A percentile compares a stretch with the other conserved stretches of the same genome.
Evolutionary conservation across 37 sponge, comb jelly and placozoan genomes (phyloP).

Genomic region (Tethya wilhelma): DNA sequence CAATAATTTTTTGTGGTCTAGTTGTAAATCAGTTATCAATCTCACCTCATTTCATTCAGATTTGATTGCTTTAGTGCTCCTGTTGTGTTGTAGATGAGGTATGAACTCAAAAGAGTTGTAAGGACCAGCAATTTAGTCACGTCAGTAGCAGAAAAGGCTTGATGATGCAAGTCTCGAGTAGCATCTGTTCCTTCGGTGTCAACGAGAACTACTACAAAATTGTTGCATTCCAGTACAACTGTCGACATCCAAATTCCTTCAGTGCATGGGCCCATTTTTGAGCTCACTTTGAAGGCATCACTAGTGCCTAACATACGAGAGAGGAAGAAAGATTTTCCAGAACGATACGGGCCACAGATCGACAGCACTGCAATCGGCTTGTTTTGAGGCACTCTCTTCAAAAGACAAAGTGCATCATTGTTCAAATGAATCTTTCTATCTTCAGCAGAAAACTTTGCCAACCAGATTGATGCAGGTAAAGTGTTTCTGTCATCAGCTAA

Average conservation of each 20-base stretch:
- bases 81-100: constrained; percentile 26
- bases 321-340: constrained; percentile 54
- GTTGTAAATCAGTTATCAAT: too few relatives aligned
- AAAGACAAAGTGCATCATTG: too few relatives aligned
- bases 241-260: constrained; percentile 45
- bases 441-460: too few relatives aligned
- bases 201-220: constrained; percentile 7
- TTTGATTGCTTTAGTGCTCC: constrained; percentile 1
- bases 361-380: constrained; percentile 36
- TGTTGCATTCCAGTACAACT: constrained; percentile 14
- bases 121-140: neutral
- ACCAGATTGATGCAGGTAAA: too few relatives aligned
- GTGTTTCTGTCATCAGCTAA: too few relatives aligned
- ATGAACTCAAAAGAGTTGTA: constrained; percentile 14
- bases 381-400: too few relatives aligned
- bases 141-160: too few relatives aligned
- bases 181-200: constrained; percentile 34
- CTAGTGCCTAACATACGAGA: constrained; percentile 27
- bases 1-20: too few relatives aligned
- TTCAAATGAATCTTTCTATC: too few relatives aligned
- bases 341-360: constrained; percentile 45
- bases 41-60: too few relatives aligned
- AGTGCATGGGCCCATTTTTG: constrained; percentile 28
- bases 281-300: constrained; percentile 27
- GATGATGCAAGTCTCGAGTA: neutral